Conservation (phyloP, 2,113 vertebrate genomes). For the Anoura caudifer region DNA sequence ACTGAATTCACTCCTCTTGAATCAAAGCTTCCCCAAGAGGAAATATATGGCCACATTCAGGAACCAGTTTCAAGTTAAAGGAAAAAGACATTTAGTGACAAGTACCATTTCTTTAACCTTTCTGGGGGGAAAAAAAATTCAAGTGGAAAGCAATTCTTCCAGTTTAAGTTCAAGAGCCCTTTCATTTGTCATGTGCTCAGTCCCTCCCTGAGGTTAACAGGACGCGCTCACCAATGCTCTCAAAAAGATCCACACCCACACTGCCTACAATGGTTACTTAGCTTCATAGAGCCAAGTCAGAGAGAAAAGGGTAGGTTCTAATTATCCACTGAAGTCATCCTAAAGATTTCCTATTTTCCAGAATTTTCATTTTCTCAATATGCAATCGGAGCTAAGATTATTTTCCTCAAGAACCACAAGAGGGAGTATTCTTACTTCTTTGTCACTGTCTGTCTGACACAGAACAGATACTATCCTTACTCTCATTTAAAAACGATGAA, state of each 20-base stretch:
- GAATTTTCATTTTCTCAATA: constrained; percentile 15
- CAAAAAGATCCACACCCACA: neutral
- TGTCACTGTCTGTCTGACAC: neutral
- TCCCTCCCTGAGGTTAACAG: neutral
- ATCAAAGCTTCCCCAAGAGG: neutral
- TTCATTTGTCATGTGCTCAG: neutral
- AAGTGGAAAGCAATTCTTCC: neutral
- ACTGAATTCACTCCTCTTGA: neutral
- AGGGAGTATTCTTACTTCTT: constrained; percentile 69
- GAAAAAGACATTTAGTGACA: neutral
- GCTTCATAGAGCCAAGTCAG: neutral
- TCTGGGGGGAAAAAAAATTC: neutral
- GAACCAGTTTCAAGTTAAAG: neutral
- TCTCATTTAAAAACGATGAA: constrained; percentile 25
- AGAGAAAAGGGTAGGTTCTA: neutral
- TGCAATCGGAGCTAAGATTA: neutral
- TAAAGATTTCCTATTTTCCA: neutral
- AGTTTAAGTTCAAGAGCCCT: neutral
- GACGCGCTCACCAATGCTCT: neutral
- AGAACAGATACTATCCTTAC: neutral
- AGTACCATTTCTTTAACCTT: neutral
- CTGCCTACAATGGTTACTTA: neutral
- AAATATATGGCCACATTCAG: neutral
- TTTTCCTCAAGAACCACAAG: constrained; percentile 70
- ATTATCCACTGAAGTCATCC: neutral